These are phyloP conservation scores for Phymanthus crucifer DNA, from an alignment of 92 coral and sea anemone genomes.

Conservation along the genomic window DNA sequence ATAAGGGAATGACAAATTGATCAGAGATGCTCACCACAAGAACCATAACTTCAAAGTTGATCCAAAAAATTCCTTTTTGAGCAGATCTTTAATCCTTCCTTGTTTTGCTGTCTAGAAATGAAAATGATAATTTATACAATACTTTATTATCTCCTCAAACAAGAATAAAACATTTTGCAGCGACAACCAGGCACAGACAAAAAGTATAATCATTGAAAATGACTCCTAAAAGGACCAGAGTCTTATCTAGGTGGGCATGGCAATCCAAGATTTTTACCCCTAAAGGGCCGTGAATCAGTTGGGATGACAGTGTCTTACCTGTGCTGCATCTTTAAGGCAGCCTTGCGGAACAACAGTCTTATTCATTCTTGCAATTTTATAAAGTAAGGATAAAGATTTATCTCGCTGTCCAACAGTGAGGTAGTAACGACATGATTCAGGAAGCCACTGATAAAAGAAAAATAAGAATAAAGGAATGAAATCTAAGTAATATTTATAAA, in stretches of 20 bases:
- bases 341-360: constrained; percentile 72
- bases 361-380: constrained; percentile 65
- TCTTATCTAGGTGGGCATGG: no score
- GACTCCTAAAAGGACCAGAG: no score
- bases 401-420: constrained; percentile 75
- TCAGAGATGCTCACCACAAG: constrained; percentile 69
- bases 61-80: constrained; percentile 62
- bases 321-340: constrained; percentile 61
- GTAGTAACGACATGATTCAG: constrained; percentile 83
- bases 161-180: no score
- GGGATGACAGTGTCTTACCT: constrained; percentile 36
- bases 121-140: not conserved
- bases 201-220: no score
- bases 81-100: constrained; percentile 72
- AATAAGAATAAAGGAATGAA: no score
- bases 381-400: constrained; percentile 66
- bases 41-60: constrained; percentile 84
- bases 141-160: not conserved
- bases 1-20: not conserved
- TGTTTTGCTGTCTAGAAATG: constrained; percentile 53
- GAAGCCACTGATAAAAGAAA: constrained; percentile 63
- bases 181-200: no score
- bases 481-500: no score
- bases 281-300: no score
- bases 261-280: no score